Base-by-base conservation (phyloP, 2,888 invertebrate genomes). In the Ormyrus thymus region DNA sequence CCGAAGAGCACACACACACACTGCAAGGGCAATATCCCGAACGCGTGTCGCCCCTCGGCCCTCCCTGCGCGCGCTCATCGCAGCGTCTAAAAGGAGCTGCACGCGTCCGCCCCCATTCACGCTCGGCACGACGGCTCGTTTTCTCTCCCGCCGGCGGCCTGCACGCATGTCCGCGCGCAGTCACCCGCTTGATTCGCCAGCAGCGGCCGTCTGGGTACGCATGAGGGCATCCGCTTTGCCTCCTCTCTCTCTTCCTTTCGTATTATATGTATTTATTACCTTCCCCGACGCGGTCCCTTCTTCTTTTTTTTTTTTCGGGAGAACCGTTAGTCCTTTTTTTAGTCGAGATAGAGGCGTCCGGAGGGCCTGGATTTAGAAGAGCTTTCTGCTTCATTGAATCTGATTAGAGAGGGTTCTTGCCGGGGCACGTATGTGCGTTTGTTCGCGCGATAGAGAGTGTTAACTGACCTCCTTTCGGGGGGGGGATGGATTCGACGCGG, bases 31-130 rank as follows among this genome's bases (percentile, higher is more conserved):
- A 55, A 45, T 13, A 43, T 45, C 15, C 53, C 55, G n/a, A 46
- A 68, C 53, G 59, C 75, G 48, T 59, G 56, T 68, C 51, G 46
- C 61, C 62, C 55, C 56, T 11, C 48, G 45, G 45, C 55, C 15
- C 43, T 51, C 29, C 10, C 48, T 11, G 11, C 29, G 29, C 13
- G 15, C 62, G 3, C 43, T 55, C 48, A 6, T 48, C 46, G 8
- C 9, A 13, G 13, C 55, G 62, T 13, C 53, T 53, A 64, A 70
- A 71, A 74, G 58, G 74, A 56, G 66, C 29, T 29, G 29, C 74
- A 74, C 74, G 66, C 74, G 74, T 74, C 74, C 74, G 65, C 65
- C 74, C 74, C 50, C 74, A 45, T 74, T 73, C 73, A 65, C 73
- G 73, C 61, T 65, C 29, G 29, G 29, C 29, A 4, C 29, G 29